Evolutionary conservation across 2,888 invertebrate genomes (phyloP).

Genomic region (Lepidochrysops patricia): DNA sequence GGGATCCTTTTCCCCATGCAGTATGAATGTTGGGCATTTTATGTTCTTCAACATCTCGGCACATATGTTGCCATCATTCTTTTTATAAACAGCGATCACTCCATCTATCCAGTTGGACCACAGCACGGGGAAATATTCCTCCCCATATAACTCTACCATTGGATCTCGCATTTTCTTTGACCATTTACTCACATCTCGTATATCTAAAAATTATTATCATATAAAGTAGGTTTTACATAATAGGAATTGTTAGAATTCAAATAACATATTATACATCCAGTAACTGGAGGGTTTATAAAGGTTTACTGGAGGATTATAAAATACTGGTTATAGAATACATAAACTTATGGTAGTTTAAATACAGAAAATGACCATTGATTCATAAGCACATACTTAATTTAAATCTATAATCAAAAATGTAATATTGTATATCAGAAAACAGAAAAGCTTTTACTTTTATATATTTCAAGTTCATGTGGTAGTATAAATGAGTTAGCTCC

Average conservation of each 20-base stretch:
- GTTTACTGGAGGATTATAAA: no score
- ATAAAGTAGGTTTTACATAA: neutral
- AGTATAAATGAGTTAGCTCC: constrained; percentile 85
- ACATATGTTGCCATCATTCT: constrained; percentile 83
- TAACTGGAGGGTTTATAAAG: no score
- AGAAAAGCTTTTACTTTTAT: constrained; percentile 79
- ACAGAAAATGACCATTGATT: no score
- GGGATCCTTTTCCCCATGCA: constrained; percentile 89
- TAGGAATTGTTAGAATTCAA: no score
- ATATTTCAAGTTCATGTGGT: constrained; percentile 77
- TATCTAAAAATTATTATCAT: constrained; percentile 59
- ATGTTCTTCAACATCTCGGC: constrained; percentile 76
- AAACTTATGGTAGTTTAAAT: no score
- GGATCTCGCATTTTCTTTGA: constrained; percentile 84
- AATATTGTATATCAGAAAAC: no score
- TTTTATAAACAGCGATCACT: constrained; percentile 69
- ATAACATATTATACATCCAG: no score
- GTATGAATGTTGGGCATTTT: constrained; percentile 83
- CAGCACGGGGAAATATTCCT: constrained; percentile 77
- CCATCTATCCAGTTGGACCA: constrained; percentile 85
- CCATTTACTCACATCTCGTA: constrained; percentile 84
- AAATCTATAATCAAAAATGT: no score
- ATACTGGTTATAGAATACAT: no score
- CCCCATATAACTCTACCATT: constrained; percentile 82
- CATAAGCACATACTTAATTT: no score